A percentile compares a stretch with the other conserved stretches of the same genome.
phyloP scores from a whole-genome alignment of 2,113 vertebrate species.

The Prinia subflava region DNA sequence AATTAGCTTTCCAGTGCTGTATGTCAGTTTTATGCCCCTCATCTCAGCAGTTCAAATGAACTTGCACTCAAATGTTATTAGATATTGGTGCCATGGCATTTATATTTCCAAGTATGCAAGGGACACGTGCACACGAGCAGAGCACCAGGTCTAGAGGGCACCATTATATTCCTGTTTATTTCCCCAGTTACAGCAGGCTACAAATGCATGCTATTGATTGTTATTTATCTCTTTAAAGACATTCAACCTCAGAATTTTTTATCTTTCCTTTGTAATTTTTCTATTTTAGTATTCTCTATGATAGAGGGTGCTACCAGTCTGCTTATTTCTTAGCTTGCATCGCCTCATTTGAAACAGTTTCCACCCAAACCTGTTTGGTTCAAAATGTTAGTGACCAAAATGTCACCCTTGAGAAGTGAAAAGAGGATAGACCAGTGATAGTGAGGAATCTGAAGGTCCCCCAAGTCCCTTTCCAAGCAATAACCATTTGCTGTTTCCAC shows the following conservation, averaged over 20 bases:
- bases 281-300: neutral
- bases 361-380: neutral
- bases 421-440: neutral
- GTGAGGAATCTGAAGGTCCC: neutral
- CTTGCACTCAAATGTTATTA: slow-evolving; percentile 22
- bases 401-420: neutral
- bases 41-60: slow-evolving; percentile 19
- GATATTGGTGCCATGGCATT: slow-evolving; percentile 33
- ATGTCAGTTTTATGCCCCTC: slow-evolving; percentile 8
- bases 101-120: slow-evolving; percentile 11
- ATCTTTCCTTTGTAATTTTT: neutral
- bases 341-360: neutral
- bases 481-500: neutral
- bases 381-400: neutral
- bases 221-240: neutral
- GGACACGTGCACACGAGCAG: neutral
- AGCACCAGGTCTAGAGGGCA: slow-evolving; percentile 40
- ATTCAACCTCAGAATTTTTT: slow-evolving; percentile 5
- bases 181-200: slow-evolving; percentile 1
- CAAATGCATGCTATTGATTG: slow-evolving; percentile 19
- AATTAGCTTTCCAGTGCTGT: slow-evolving; percentile 2
- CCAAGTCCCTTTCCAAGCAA: neutral
- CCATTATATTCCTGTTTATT: slow-evolving; percentile 37
- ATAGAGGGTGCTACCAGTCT: neutral
- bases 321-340: neutral